A percentile compares a stretch with the other conserved stretches of the same genome.
These are phyloP conservation scores for Yasuhikotakia modesta DNA, from an alignment of 2,797 vertebrate species.

Conservation along the genomic window DNA sequence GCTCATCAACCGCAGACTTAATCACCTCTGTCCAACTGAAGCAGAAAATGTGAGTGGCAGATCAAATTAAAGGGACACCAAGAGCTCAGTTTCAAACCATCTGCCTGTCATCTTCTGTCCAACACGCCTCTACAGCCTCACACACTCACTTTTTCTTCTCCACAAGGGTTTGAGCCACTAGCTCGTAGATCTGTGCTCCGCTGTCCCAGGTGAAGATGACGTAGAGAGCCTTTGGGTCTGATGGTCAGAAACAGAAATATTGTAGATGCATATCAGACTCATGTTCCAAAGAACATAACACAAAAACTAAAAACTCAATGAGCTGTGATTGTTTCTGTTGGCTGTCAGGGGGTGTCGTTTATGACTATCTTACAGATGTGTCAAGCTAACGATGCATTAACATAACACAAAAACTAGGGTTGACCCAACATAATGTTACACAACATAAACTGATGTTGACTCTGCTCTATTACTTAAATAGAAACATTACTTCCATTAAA, in stretches of 20 bases:
- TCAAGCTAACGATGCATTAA: not conserved
- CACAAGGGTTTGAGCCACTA: conserved; percentile 83
- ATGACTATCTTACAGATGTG: conserved; percentile 9
- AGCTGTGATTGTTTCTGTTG: not conserved
- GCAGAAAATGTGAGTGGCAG: conserved; percentile 35
- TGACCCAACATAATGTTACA: not conserved
- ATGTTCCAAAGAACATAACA: not conserved
- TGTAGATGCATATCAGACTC: not conserved
- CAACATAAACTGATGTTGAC: too few relatives aligned
- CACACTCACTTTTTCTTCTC: conserved; percentile 84
- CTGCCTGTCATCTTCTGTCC: too few relatives aligned
- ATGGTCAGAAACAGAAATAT: conserved; percentile 1
- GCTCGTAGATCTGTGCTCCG: conserved; percentile 90
- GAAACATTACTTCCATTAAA: too few relatives aligned
- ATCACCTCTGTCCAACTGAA: conserved; percentile 84
- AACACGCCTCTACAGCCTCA: too few relatives aligned
- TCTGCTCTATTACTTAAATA: too few relatives aligned
- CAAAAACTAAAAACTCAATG: conserved; percentile 23
- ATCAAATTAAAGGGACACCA: not conserved
- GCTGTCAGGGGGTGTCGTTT: not conserved
- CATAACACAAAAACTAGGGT: not conserved
- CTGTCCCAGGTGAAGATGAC: conserved; percentile 91
- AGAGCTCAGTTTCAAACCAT: too few relatives aligned
- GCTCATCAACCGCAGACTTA: conserved; percentile 77
- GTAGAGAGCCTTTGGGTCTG: conserved; percentile 91